Conservation (phyloP, 2,797 vertebrate genomes). For the Neosalanx taihuensis region DNA sequence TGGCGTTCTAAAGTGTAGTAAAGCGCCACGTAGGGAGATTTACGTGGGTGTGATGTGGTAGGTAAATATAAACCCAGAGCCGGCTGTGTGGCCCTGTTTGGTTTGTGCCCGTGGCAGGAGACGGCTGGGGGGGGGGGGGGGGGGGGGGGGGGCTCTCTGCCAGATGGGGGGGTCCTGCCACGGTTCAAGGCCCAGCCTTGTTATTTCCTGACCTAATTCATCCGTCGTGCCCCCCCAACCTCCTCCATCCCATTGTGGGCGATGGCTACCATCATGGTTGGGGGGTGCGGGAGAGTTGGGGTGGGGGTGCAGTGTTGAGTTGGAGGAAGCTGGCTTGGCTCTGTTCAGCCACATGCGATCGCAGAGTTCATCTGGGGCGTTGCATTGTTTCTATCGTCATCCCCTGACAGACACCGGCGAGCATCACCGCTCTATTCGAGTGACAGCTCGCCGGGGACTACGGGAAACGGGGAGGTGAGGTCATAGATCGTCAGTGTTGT, state of each 20-base stretch:
- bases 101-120: slow-evolving; percentile 25
- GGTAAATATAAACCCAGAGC: background rate
- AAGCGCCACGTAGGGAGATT: too few relatives aligned
- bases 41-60: background rate
- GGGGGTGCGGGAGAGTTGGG: background rate
- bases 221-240: slow-evolving; percentile 13
- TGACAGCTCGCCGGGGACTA: slow-evolving; percentile 16
- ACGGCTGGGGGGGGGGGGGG: too few relatives aligned
- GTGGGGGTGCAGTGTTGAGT: background rate
- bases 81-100: background rate
- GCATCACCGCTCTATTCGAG: background rate
- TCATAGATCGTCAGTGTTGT: slow-evolving; percentile 37
- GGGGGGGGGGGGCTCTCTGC: slow-evolving; percentile 26
- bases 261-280: background rate
- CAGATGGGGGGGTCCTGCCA: slow-evolving; percentile 63
- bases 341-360: background rate
- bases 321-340: background rate
- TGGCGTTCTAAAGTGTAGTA: background rate
- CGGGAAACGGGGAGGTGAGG: slow-evolving; percentile 28
- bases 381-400: background rate
- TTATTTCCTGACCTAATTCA: slow-evolving; percentile 67
- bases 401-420: background rate
- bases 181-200: slow-evolving; percentile 60
- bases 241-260: slow-evolving; percentile 16
- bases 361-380: background rate